Percentiles rank a stretch among this genome's conserved stretches.
Conservation (phyloP, 2,888 invertebrate genomes). For the Cheilosia grossa region DNA sequence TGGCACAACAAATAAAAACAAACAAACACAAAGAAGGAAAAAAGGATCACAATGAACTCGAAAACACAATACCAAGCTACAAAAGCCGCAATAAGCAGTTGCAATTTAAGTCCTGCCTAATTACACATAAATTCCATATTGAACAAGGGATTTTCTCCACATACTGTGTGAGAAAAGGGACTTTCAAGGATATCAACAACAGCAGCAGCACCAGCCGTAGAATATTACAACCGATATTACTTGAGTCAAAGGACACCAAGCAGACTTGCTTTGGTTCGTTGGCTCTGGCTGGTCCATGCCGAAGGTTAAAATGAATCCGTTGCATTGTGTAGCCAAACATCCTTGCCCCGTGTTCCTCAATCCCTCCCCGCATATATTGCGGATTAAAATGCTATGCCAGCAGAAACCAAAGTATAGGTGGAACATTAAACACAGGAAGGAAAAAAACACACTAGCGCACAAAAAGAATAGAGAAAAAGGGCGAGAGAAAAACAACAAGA, state of each 20-base stretch:
- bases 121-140: constrained; percentile 75
- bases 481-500: neutral
- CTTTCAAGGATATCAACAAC: constrained; percentile 25
- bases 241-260: constrained; percentile 49
- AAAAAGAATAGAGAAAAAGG: constrained; percentile 10
- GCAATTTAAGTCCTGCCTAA: constrained; percentile 73
- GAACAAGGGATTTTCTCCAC: constrained; percentile 63
- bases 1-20: constrained; percentile 49
- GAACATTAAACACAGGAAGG: constrained; percentile 46
- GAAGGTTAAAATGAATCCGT: constrained; percentile 60
- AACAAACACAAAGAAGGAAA: constrained; percentile 8
- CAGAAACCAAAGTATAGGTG: constrained; percentile 56
- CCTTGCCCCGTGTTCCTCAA: constrained; percentile 30
- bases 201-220: constrained; percentile 47
- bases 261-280: constrained; percentile 37
- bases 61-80: constrained; percentile 57
- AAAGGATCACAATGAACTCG: constrained; percentile 46
- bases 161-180: neutral
- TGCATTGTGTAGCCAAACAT: constrained; percentile 58
- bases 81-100: constrained; percentile 72
- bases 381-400: constrained; percentile 68
- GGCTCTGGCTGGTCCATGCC: constrained; percentile 32
- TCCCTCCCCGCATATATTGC: constrained; percentile 28
- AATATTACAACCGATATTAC: constrained; percentile 68
- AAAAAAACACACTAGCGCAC: neutral